Conservation (phyloP, 2,888 invertebrate genomes). For the Argyresthia albistria region DNA sequence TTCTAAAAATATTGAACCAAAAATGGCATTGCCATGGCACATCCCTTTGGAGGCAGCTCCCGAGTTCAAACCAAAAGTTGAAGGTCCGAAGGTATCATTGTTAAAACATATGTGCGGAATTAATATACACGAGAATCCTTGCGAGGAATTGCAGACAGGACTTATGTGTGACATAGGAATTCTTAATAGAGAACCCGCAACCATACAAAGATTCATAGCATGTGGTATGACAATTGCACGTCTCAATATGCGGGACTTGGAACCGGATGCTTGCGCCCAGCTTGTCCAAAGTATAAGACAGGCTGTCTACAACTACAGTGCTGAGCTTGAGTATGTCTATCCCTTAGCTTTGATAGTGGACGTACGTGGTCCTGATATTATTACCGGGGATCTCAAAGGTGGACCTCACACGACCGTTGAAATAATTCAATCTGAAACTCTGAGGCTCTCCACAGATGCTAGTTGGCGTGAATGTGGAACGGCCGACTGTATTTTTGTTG, state of each 20-base stretch:
- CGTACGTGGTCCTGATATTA: slow-evolving; percentile 49
- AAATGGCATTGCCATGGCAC: slow-evolving; percentile 59
- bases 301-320: slow-evolving; percentile 61
- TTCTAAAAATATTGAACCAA: neutral
- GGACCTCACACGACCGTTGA: slow-evolving; percentile 44
- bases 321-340: slow-evolving; percentile 57
- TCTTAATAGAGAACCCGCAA: slow-evolving; percentile 43
- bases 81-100: slow-evolving; percentile 27
- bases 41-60: slow-evolving; percentile 45
- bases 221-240: slow-evolving; percentile 61
- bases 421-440: slow-evolving; percentile 37
- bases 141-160: slow-evolving; percentile 55
- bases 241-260: slow-evolving; percentile 51
- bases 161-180: slow-evolving; percentile 58
- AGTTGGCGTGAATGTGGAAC: slow-evolving; percentile 69
- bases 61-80: slow-evolving; percentile 20
- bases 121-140: slow-evolving; percentile 43
- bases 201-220: slow-evolving; percentile 55
- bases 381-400: slow-evolving; percentile 53
- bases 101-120: slow-evolving; percentile 48
- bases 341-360: slow-evolving; percentile 60
- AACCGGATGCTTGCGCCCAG: slow-evolving; percentile 52
- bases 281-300: slow-evolving; percentile 56
- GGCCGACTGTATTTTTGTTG: slow-evolving; percentile 66
- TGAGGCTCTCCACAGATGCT: slow-evolving; percentile 63